Evolutionary conservation across 2,888 invertebrate genomes (phyloP), one percentile per base, ranked within the genome.

Genomic region (Epistrophella euchroma): DNA sequence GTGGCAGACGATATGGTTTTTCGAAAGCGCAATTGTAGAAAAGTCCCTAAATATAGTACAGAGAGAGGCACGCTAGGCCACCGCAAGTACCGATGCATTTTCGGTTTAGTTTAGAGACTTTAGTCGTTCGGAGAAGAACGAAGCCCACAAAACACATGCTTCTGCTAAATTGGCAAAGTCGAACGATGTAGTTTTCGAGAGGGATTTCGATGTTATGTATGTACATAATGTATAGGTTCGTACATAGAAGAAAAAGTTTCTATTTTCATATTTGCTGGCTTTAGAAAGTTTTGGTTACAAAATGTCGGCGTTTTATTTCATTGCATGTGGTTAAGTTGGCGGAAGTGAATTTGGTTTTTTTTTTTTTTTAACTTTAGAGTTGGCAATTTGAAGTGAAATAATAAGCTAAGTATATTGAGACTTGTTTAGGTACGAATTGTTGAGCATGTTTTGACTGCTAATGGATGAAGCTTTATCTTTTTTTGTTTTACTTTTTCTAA

Each of bases 351-450:
- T 62, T 64, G 6, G 68, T 43, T 43, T 13, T 40, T 52, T 52
- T 17, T 50, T 25, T 25, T 50, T 19, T 43, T 72, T 55, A n/a
- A 68, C 19, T 76, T 75, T 47, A 32, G 47, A 56, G 68, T 76
- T 22, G 82, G 77, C 58, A 71, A 74, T 78, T 81, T 86, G 55
- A 77, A 74, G 86, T 74, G 82, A 86, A 74, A 86, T 86, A 66
- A 86, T 81, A 74, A 50, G 56, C 43, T 45, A 17, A 50, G 70
- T 62, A 50, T 60, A 70, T 70, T 60, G n/a, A 7, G 40, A 37
- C 13, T 40, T 13, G 5, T 37, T 13, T 15, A 15, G 13, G 40
- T 40, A 40, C 13, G 4, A 13, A 5, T 40, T 32, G 32, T 32
- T 28, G 4, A 19, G 64, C 5, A 6, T 45, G 1, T 37, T 37